Evolutionary conservation across 2,113 vertebrate genomes (phyloP).

Genomic region (Dromas ardeola): DNA sequence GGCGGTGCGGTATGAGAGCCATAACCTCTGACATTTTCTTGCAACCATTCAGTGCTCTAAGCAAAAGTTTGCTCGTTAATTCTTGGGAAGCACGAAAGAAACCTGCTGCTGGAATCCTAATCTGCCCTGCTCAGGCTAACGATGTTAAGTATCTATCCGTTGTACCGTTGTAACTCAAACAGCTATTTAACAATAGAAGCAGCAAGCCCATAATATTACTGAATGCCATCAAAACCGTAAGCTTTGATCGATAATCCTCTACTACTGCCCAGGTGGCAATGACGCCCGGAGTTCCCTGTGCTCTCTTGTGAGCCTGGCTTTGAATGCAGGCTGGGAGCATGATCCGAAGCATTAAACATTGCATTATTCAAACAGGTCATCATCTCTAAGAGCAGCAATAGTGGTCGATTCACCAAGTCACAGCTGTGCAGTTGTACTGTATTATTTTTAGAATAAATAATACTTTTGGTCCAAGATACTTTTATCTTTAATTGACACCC

Average conservation of each 20-base stretch:
- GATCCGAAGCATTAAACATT: neutral
- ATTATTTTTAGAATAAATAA: slow-evolving; percentile 69
- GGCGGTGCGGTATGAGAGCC: neutral
- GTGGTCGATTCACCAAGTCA: slow-evolving; percentile 74
- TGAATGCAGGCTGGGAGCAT: neutral
- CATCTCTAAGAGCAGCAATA: slow-evolving; percentile 63
- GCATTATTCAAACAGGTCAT: slow-evolving; percentile 8
- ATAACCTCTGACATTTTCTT: slow-evolving; percentile 1
- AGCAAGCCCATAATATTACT: slow-evolving; percentile 9
- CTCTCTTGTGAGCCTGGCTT: neutral
- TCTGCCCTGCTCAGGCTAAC: slow-evolving; percentile 49
- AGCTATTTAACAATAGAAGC: slow-evolving; percentile 44
- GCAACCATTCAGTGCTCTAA: neutral
- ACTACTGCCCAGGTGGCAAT: neutral
- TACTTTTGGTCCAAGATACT: slow-evolving; percentile 68
- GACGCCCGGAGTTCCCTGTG: neutral
- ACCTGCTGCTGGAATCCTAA: slow-evolving; percentile 51
- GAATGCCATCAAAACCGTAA: neutral
- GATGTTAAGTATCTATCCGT: neutral
- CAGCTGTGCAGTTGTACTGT: slow-evolving; percentile 69
- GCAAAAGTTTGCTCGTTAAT: neutral
- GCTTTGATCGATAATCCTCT: neutral
- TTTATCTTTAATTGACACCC: slow-evolving; percentile 70
- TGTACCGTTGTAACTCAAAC: slow-evolving; percentile 1
- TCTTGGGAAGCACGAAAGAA: slow-evolving; percentile 62